phyloP scores from a whole-genome alignment of 2,888 invertebrate species.

The Nephrotoma appendiculata region DNA sequence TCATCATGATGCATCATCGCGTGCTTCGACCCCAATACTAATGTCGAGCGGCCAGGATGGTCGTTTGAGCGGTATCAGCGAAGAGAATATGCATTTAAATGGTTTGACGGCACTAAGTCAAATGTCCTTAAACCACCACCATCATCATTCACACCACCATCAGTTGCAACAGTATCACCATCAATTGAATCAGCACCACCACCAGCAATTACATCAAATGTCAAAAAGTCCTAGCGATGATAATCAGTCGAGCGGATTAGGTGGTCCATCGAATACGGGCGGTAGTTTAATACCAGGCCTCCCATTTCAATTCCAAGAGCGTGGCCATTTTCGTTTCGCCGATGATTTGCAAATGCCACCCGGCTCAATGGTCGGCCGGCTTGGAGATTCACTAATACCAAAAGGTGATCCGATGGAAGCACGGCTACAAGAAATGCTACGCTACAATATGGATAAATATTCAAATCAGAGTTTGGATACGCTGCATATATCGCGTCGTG shows the following conservation, averaged over 20 bases:
- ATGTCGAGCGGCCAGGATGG: constrained; percentile 21
- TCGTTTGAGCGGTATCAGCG: constrained; percentile 19
- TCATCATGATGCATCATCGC: constrained; percentile 30
- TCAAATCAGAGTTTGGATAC: constrained; percentile 90
- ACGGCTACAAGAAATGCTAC: constrained; percentile 78
- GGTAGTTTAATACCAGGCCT: constrained; percentile 32
- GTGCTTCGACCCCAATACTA: constrained; percentile 35
- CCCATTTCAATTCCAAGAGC: constrained; percentile 71
- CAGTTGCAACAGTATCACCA: neutral
- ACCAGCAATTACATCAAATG: constrained; percentile 10
- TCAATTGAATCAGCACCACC: neutral
- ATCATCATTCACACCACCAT: neutral
- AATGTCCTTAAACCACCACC: neutral
- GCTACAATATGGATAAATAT: constrained; percentile 93
- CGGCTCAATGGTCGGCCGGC: constrained; percentile 67
- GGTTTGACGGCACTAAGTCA: neutral
- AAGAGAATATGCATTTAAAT: constrained; percentile 6
- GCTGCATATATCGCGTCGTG: constrained; percentile 82
- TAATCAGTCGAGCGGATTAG: constrained; percentile 22
- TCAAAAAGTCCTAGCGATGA: constrained; percentile 39
- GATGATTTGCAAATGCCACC: constrained; percentile 67
- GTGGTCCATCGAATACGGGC: constrained; percentile 11
- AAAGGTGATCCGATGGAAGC: constrained; percentile 92
- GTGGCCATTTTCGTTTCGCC: constrained; percentile 67
- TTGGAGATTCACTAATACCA: constrained; percentile 82